Evolutionary conservation across 1,140 invertebrate species (phyloP).

Genomic region (Pogonognathellus flavescens): DNA sequence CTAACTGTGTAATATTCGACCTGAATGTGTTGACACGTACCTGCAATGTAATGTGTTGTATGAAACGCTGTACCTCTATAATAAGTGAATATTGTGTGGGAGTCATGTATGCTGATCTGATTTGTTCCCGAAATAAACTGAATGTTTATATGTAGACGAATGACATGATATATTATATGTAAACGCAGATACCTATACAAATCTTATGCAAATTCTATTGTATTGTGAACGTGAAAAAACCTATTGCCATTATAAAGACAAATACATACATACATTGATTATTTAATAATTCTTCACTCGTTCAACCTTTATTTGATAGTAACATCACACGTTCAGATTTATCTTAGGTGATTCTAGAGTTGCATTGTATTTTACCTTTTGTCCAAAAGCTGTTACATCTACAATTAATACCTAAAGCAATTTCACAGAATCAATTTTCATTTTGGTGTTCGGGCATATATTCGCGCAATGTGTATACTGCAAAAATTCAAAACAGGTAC

Average conservation of each 20-base stretch:
- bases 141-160: conserved; percentile 17
- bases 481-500: too few species aligned
- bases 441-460: too few species aligned
- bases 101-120: background rate
- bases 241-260: conserved; percentile 41
- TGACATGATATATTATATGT: conserved; percentile 1
- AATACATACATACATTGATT: background rate
- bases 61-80: too few species aligned
- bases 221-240: conserved; percentile 23
- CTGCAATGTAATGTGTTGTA: conserved; percentile 26
- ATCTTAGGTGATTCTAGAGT: too few species aligned
- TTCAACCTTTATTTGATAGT: background rate
- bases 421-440: too few species aligned
- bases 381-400: too few species aligned
- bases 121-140: conserved; percentile 19
- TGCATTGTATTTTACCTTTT: too few species aligned
- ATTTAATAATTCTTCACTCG: too few species aligned
- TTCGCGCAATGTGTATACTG: too few species aligned
- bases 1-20: conserved; percentile 10
- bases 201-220: background rate
- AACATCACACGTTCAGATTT: background rate
- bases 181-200: conserved; percentile 1
- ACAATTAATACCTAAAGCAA: too few species aligned
- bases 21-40: conserved; percentile 35
- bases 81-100: background rate